Conservation (phyloP, 2,888 invertebrate species). For the Biston betularia region DNA sequence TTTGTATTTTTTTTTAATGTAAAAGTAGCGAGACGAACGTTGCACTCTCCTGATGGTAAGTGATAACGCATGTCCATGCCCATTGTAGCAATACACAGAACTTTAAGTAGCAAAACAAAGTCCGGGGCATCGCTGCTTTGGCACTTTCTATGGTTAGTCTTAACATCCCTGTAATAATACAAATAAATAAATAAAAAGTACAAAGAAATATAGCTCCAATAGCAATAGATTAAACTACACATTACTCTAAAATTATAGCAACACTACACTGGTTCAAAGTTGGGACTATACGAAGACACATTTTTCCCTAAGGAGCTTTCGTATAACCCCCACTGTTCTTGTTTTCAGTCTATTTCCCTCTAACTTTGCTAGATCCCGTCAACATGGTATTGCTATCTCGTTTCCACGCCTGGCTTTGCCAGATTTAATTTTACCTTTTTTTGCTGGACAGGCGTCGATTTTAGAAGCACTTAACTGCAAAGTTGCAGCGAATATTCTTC, state of each 20-base stretch:
- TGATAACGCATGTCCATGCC: too few species aligned
- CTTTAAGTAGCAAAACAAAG: too few species aligned
- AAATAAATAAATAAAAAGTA: too few species aligned
- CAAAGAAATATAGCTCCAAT: not conserved
- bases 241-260: not conserved
- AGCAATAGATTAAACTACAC: too few species aligned
- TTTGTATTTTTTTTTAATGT: too few species aligned
- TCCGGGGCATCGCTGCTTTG: too few species aligned
- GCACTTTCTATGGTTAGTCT: too few species aligned
- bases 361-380: slow-evolving; percentile 56
- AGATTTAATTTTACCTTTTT: slow-evolving; percentile 75
- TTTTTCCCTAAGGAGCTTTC: slow-evolving; percentile 57
- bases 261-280: slow-evolving; percentile 5
- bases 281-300: slow-evolving; percentile 40
- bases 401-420: slow-evolving; percentile 64
- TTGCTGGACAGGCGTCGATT: slow-evolving; percentile 53
- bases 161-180: too few species aligned
- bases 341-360: slow-evolving; percentile 77
- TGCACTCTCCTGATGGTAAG: too few species aligned
- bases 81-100: too few species aligned
- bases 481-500: slow-evolving; percentile 42
- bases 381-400: slow-evolving; percentile 59
- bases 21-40: too few species aligned
- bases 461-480: slow-evolving; percentile 47
- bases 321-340: slow-evolving; percentile 63